phyloP scores from a whole-genome alignment of 2,797 vertebrate genomes.

The Acrossocheilus fasciatus region DNA sequence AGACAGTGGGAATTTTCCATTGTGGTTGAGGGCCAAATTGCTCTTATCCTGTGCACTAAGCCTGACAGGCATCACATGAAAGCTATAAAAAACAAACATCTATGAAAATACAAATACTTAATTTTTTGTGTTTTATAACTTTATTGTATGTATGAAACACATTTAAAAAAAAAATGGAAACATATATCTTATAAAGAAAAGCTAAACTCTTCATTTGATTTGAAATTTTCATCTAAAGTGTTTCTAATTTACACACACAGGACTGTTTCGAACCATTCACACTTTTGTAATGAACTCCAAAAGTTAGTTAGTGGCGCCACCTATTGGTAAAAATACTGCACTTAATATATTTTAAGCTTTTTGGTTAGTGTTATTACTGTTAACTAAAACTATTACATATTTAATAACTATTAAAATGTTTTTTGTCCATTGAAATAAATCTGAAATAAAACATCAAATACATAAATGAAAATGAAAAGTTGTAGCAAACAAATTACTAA shows the following conservation, averaged over 20 bases:
- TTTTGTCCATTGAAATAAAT: background rate
- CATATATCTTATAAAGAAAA: background rate
- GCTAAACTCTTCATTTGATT: background rate
- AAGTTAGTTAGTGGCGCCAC: constrained; percentile 2
- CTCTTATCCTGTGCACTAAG: background rate
- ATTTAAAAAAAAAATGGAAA: background rate
- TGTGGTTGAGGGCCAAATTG: background rate
- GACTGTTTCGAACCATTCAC: background rate
- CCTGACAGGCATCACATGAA: background rate
- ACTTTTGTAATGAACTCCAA: background rate
- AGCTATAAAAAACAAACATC: background rate
- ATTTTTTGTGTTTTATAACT: background rate
- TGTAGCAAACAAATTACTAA: background rate
- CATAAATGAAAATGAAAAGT: background rate
- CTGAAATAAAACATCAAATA: background rate
- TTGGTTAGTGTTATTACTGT: background rate
- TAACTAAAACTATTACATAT: background rate
- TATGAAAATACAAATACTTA: background rate
- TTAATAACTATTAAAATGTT: background rate
- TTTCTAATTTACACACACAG: background rate
- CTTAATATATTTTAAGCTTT: background rate
- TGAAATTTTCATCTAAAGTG: background rate
- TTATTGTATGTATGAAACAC: background rate
- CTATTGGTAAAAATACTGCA: constrained; percentile 16
- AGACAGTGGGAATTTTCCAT: constrained; percentile 30